phyloP scores from a whole-genome alignment of 2,888 invertebrate genomes.

The Drosophila gaucha region DNA sequence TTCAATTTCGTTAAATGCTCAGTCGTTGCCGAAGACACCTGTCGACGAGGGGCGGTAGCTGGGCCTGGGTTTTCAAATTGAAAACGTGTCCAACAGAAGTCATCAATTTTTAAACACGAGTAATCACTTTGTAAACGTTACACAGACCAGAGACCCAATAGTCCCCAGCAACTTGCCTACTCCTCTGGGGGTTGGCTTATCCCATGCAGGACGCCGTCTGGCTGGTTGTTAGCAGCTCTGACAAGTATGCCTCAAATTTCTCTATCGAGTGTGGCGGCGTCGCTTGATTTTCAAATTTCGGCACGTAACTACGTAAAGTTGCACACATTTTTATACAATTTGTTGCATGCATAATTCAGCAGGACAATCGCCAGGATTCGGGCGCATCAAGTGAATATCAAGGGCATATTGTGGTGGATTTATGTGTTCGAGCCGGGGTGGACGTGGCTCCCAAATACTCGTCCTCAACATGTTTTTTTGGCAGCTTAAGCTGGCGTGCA shows the following conservation, averaged over 20 bases:
- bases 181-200: slow-evolving; percentile 62
- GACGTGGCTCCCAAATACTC: slow-evolving; percentile 17
- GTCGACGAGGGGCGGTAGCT: slow-evolving; percentile 4
- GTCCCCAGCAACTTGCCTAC: slow-evolving; percentile 20
- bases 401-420: slow-evolving; percentile 69
- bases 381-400: slow-evolving; percentile 57
- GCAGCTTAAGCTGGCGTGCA: slow-evolving; percentile 58
- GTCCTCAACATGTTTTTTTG: too few relatives aligned
- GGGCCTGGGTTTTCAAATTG: slow-evolving; percentile 64
- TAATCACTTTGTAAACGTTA: slow-evolving; percentile 82
- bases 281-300: slow-evolving; percentile 75
- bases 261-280: slow-evolving; percentile 22
- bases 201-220: slow-evolving; percentile 16
- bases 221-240: slow-evolving; percentile 30
- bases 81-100: slow-evolving; percentile 81
- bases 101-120: slow-evolving; percentile 82
- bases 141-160: slow-evolving; percentile 26
- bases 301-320: slow-evolving; percentile 81
- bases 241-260: slow-evolving; percentile 71
- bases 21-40: slow-evolving; percentile 44
- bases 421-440: slow-evolving; percentile 51
- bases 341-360: slow-evolving; percentile 82
- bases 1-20: slow-evolving; percentile 57
- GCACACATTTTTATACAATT: slow-evolving; percentile 82
- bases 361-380: slow-evolving; percentile 56